A percentile compares a stretch with the other conserved stretches of the same genome.
phyloP scores from a whole-genome alignment of 2,113 vertebrate genomes.

The Oostethus manadensis region DNA sequence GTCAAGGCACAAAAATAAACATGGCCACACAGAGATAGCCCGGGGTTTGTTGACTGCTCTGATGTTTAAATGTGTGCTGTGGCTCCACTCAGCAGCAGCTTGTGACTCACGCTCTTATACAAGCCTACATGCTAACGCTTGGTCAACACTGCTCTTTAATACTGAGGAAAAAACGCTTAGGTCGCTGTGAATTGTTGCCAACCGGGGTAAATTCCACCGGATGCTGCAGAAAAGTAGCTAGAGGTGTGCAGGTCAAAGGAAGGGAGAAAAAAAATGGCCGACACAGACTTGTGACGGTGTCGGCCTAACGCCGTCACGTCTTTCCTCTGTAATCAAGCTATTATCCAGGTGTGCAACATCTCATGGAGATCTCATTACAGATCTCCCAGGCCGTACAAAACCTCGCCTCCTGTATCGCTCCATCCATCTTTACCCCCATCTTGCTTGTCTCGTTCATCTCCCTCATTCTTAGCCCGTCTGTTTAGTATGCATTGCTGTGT shows the following conservation, averaged over 20 bases:
- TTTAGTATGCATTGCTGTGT: slow-evolving; percentile 59
- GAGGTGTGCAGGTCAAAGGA: too few relatives aligned
- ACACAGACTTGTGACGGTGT: too few relatives aligned
- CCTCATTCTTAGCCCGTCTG: slow-evolving; percentile 21
- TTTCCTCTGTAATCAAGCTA: slow-evolving; percentile 45
- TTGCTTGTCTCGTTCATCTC: slow-evolving; percentile 47
- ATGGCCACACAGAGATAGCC: slow-evolving; percentile 44
- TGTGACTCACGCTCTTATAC: slow-evolving; percentile 52
- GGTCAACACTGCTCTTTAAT: slow-evolving; percentile 21
- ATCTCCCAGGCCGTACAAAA: slow-evolving; percentile 39
- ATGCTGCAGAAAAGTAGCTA: too few relatives aligned
- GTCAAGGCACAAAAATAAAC: slow-evolving; percentile 58
- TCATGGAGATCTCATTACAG: slow-evolving; percentile 58
- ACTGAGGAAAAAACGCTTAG: slow-evolving; percentile 22
- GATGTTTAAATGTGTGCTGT: slow-evolving; percentile 53
- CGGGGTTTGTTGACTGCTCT: slow-evolving; percentile 57
- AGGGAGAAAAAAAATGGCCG: too few relatives aligned
- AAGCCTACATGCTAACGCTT: slow-evolving; percentile 44
- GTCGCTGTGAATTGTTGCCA: slow-evolving; percentile 40
- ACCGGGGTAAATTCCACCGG: slow-evolving; percentile 25
- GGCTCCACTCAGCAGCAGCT: slow-evolving; percentile 34
- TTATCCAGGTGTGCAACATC: slow-evolving; percentile 36
- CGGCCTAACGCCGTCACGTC: slow-evolving; percentile 7
- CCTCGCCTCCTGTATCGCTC: slow-evolving; percentile 17
- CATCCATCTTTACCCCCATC: slow-evolving; percentile 30